Conservation (phyloP, 2,888 invertebrate genomes). For the Drosophila fungiperda region DNA sequence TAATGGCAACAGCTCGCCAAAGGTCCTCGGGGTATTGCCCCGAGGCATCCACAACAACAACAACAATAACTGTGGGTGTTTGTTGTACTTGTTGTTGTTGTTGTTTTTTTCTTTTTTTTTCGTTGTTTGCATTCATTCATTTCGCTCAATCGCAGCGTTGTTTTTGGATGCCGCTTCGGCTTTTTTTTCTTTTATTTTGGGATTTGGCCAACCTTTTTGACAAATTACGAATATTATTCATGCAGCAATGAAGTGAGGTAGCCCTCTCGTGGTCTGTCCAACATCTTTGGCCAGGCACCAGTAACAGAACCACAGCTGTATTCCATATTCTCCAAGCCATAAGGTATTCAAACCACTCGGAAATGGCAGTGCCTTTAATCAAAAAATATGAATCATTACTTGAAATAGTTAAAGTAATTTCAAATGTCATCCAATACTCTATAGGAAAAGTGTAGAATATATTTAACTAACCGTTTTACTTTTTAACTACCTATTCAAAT, state of each 20-base stretch:
- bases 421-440: background rate
- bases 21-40: conserved; percentile 77
- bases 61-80: conserved; percentile 40
- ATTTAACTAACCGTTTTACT: background rate
- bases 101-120: conserved; percentile 44
- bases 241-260: conserved; percentile 81
- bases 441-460: background rate
- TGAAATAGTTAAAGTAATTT: conserved; percentile 16
- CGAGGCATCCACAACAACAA: conserved; percentile 40
- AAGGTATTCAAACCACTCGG: conserved; percentile 18
- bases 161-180: conserved; percentile 65
- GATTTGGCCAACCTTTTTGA: conserved; percentile 80
- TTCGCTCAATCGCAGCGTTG: conserved; percentile 75
- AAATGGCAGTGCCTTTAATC: conserved; percentile 30
- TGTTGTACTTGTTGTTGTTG: conserved; percentile 28
- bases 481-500: background rate
- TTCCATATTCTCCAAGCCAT: conserved; percentile 27
- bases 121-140: conserved; percentile 50
- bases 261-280: conserved; percentile 61
- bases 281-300: conserved; percentile 40
- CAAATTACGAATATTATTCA: conserved; percentile 83
- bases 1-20: conserved; percentile 81
- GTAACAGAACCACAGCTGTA: conserved; percentile 40
- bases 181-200: conserved; percentile 63
- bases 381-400: conserved; percentile 24